Conservation (phyloP, 2,113 vertebrate genomes). For the Plotosus lineatus region DNA sequence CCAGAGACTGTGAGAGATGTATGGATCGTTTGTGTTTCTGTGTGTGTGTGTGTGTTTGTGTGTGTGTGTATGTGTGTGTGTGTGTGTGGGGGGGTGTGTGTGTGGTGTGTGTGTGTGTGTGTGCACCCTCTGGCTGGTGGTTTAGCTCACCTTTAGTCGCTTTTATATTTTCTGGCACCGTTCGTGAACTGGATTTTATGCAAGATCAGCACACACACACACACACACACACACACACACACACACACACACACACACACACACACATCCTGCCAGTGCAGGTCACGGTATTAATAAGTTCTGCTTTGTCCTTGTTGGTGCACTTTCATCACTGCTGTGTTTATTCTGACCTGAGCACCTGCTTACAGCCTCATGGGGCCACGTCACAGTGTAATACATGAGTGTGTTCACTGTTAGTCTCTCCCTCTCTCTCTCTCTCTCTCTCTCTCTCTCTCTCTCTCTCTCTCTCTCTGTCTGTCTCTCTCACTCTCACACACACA, state of each 20-base stretch:
- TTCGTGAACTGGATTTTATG: constrained; percentile 12
- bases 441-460: constrained; percentile 46
- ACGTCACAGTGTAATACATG: constrained; percentile 62
- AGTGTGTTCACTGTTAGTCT: constrained; percentile 65
- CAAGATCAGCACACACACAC: background rate
- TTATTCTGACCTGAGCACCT: constrained; percentile 62
- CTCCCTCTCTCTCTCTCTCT: constrained; percentile 53
- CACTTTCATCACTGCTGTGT: constrained; percentile 58
- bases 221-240: background rate
- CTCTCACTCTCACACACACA: background rate
- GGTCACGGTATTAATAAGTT: constrained; percentile 59
- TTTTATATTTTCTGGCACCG: constrained; percentile 3
- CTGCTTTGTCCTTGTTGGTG: constrained; percentile 64
- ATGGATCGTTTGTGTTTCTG: background rate
- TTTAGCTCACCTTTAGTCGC: constrained; percentile 49
- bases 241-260: background rate
- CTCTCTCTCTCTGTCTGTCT: constrained; percentile 48
- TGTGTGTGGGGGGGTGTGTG: background rate
- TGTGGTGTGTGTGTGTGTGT: constrained; percentile 18
- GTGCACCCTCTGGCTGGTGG: constrained; percentile 27
- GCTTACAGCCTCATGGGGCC: constrained; percentile 43
- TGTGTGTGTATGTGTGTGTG: constrained; percentile 1
- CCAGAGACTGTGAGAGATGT: background rate
- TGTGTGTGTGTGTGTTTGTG: background rate
- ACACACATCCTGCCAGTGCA: background rate